Base-by-base conservation (phyloP, 2,888 invertebrate genomes). In the Leptinotarsa tumamoca region DNA sequence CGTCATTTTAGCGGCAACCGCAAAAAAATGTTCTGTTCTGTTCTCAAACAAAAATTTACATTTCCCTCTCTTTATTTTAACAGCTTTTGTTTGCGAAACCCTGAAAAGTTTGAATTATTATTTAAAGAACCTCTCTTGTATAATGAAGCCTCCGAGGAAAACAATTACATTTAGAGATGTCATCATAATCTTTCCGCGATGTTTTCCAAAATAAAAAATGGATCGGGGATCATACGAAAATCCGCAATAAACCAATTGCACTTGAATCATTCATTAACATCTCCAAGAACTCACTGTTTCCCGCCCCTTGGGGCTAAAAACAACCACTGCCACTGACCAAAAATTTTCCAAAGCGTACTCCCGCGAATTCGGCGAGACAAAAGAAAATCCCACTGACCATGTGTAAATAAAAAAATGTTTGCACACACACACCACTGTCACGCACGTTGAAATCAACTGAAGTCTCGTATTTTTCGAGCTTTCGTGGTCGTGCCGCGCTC, bases 361-460 rank as follows among this genome's bases (percentile, higher is more conserved):
- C 15, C 58, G 58, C 58, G 68, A 63, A 70, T 71, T 23, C 50
- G 50, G 50, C 56, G 33, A 76, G 63, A 78, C 77, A 76, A 72
- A 79, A 78, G 74, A 78, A 75, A 17, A 58, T 73, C 71, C 81
- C 85, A 88, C 88, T 87, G 85, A 88, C 88, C 88, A 87, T 88
- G 87, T 87, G 87, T 85, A 88, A 87, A 86, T 85, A 85, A 86
- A 87, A 86, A 86, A 86, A 87, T 84, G 84, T 84, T 83, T 85
- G 83, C 87, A 86, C 87, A 85, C 87, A 86, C 87, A 80, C 82
- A 81, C 79, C 79, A 87, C 87, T 86, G 86, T 84, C 88, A 88
- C 88, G 87, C 88, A 87, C 87, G 85, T 85, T 86, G 87, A 84
- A 85, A 86, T 87, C 87, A 87, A 88, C 88, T 88, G 87, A 86